Evolutionary conservation across 2,888 invertebrate species (phyloP), one percentile per base, ranked within the genome.

Genomic region (Hirudinaria manillensis): DNA sequence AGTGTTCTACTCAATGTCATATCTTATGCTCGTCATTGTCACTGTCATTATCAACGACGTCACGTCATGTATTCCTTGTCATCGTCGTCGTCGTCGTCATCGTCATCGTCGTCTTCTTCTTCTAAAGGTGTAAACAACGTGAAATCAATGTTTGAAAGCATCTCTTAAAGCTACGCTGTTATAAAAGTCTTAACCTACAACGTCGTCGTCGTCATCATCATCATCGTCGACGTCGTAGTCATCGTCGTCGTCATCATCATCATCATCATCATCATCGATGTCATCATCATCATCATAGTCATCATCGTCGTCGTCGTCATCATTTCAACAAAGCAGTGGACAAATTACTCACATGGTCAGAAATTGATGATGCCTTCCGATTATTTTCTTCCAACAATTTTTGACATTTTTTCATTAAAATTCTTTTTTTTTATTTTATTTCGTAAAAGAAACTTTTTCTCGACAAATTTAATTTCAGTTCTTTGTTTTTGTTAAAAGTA

Each of bases 161-260:
- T 38, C 70, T 19, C 24, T 38, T 3, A n/a, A 34, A 70, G 21
- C 70, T 21, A 36, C 70, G 27, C 16, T 38, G 38, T 38, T 29
- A 3, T 16, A 24, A 36, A 21, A 13, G 29, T 1, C 61, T 2
- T 61, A 16, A 61, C n/a, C 61, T 21, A 21, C 61, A n/a, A 2
- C 61, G 13, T 56, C 56, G 13, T 56, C 56, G 7, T 34, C 67
- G 13, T 34, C 70, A 70, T 70, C 36, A 70, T 38, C 38, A 70
- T n/a, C 74, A 74, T 38, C 29, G 67, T 10, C 74, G 38, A 67
- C 55, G 27, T 68, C 32, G 13, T 66, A 29, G 32, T 68, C 55
- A 67, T 74, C 53, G 51, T 74, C 74, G 51, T 68, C 53, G 27
- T 70, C 75, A 68, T 68, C 75, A 67, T 75, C 75, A 67, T 70